Evolutionary conservation across 2,797 vertebrate genomes (phyloP).

Genomic region (Huso huso): DNA sequence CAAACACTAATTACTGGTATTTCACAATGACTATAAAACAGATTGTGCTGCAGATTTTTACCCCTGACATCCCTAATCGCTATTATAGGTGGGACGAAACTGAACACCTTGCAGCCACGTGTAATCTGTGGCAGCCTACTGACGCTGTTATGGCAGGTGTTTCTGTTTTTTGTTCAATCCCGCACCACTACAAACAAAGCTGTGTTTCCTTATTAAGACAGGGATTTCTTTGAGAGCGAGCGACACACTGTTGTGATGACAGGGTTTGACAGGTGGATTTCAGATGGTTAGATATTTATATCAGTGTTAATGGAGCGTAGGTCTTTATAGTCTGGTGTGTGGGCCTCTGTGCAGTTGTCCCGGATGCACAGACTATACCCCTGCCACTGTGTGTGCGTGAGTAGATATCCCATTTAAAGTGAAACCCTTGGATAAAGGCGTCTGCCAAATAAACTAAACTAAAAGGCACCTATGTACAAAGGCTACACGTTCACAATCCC

Average conservation of each 20-base stretch:
- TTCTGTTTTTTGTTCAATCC: no score
- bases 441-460: neutral
- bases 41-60: no score
- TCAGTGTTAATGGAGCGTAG: conserved; percentile 3
- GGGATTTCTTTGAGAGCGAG: neutral
- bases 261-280: neutral
- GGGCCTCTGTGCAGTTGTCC: neutral
- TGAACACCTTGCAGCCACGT: no score
- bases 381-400: neutral
- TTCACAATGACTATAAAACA: no score
- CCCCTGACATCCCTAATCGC: no score
- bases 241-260: neutral
- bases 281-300: conserved; percentile 13
- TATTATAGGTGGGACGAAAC: no score
- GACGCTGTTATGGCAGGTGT: no score
- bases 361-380: neutral
- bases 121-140: no score
- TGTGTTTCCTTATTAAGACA: neutral
- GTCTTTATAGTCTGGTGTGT: neutral
- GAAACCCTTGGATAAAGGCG: neutral
- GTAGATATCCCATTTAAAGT: neutral
- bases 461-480: no score
- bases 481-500: no score
- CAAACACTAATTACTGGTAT: no score
- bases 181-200: no score